Conservation (phyloP, 1,140 invertebrate genomes). For the Gryon sp. region DNA sequence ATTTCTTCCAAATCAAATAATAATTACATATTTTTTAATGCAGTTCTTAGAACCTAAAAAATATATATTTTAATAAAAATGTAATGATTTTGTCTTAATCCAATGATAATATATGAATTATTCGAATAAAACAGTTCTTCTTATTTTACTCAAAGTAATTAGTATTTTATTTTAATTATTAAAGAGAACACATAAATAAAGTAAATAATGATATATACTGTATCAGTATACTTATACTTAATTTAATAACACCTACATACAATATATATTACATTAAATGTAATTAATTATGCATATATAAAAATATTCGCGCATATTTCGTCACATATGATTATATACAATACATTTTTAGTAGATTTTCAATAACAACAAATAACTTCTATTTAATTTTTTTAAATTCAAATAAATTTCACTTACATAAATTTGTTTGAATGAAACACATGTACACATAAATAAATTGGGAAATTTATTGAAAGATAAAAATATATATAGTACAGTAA, state of each 20-base stretch:
- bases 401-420: constrained; percentile 25
- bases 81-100: too few relatives aligned
- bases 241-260: constrained; percentile 28
- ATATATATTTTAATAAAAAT: too few relatives aligned
- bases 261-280: constrained; percentile 43
- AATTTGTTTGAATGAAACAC: constrained; percentile 52
- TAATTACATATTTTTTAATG: too few relatives aligned
- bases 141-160: constrained; percentile 23
- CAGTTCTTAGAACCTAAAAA: too few relatives aligned
- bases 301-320: constrained; percentile 43
- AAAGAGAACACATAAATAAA: constrained; percentile 14
- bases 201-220: constrained; percentile 12
- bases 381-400: constrained; percentile 15
- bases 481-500: constrained; percentile 77
- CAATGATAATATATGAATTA: too few relatives aligned
- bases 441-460: constrained; percentile 66
- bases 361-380: constrained; percentile 10
- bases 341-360: too few relatives aligned
- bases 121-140: too few relatives aligned
- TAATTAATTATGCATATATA: constrained; percentile 37
- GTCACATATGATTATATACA: constrained; percentile 40
- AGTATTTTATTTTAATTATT: constrained; percentile 22
- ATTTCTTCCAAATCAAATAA: too few relatives aligned
- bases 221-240: constrained; percentile 36
- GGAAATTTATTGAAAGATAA: constrained; percentile 77